Evolutionary conservation across 2,888 invertebrate genomes (phyloP).

Genomic region (Shargacucullia verbasci): DNA sequence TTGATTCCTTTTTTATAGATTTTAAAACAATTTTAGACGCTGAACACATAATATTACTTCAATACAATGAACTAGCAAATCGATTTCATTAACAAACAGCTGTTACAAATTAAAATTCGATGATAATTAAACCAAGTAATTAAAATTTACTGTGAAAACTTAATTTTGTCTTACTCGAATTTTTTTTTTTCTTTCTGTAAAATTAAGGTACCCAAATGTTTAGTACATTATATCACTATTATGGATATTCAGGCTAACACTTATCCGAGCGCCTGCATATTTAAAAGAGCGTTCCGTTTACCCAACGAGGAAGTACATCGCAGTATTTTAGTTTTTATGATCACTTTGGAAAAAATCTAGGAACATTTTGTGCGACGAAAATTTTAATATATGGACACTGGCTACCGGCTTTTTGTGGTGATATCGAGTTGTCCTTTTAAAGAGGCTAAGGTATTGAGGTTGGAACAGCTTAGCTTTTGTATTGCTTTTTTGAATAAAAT

Average conservation of each 20-base stretch:
- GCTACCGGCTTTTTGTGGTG: conserved; percentile 21
- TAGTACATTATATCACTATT: no score
- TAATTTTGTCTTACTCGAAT: no score
- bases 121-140: no score
- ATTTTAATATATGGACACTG: conserved; percentile 40
- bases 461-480: neutral
- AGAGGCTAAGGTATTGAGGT: conserved; percentile 1
- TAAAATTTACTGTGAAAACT: no score
- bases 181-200: no score
- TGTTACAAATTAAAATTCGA: no score
- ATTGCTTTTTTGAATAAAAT: neutral
- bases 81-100: no score
- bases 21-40: no score
- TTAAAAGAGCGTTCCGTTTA: conserved; percentile 16
- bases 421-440: conserved; percentile 27
- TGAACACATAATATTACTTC: no score
- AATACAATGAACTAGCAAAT: no score
- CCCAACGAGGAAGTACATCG: conserved; percentile 40
- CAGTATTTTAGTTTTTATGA: conserved; percentile 50
- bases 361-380: conserved; percentile 28
- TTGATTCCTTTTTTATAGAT: no score
- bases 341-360: conserved; percentile 36
- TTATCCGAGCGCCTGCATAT: conserved; percentile 9
- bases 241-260: neutral
- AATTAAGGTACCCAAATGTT: no score